These are phyloP conservation scores for Sternotherus odoratus DNA, from an alignment of 2,797 vertebrate species.

Conservation along the genomic window DNA sequence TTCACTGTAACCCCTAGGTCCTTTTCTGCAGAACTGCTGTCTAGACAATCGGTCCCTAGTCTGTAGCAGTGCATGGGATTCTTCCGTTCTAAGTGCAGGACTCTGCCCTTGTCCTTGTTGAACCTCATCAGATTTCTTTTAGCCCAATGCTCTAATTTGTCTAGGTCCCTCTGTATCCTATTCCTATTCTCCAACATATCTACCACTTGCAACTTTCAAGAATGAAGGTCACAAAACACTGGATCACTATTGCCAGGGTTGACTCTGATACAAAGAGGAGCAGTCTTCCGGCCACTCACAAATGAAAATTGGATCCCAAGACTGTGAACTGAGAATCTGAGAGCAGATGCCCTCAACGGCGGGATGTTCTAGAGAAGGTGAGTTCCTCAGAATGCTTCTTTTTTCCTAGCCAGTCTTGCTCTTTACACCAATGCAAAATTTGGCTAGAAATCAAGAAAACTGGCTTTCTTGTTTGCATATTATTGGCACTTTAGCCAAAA, in stretches of 20 bases:
- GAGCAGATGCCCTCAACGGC: background rate
- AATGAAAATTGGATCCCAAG: background rate
- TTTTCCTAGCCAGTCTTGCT: background rate
- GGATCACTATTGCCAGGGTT: background rate
- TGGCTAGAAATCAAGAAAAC: background rate
- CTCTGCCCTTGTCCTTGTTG: no score
- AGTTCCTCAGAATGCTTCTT: rapidly evolving
- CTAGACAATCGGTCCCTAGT: no score
- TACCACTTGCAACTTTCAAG: background rate
- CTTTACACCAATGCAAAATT: background rate
- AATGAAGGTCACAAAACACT: background rate
- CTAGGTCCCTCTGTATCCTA: no score
- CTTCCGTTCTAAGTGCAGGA: no score
- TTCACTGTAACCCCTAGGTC: no score
- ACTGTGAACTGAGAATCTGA: background rate
- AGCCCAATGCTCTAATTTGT: no score
- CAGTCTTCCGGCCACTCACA: background rate
- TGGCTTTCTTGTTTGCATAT: background rate
- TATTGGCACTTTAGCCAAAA: background rate
- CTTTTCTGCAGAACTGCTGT: no score
- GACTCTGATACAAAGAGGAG: background rate
- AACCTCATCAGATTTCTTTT: no score
- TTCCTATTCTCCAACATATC: no score
- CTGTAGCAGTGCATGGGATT: no score
- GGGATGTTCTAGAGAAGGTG: background rate